Conservation (phyloP, 1,140 invertebrate genomes). For the Hestina assimilis region DNA sequence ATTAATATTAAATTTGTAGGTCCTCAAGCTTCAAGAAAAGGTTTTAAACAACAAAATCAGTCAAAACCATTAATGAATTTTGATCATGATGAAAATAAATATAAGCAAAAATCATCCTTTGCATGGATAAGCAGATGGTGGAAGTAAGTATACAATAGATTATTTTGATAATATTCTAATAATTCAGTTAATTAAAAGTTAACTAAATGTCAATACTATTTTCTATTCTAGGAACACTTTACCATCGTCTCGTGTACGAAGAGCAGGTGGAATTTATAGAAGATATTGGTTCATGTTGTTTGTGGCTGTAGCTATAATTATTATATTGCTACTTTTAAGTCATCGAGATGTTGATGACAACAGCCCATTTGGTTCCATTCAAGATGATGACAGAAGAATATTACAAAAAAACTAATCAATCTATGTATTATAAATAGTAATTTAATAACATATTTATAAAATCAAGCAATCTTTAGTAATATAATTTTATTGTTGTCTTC, state of each 20-base stretch:
- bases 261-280: conserved; percentile 60
- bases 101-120: conserved; percentile 72
- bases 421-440: conserved; percentile 18
- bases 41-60: conserved; percentile 48
- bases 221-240: conserved; percentile 52
- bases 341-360: conserved; percentile 56
- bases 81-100: conserved; percentile 73
- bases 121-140: conserved; percentile 71
- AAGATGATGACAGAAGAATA: conserved; percentile 63
- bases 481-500: conserved; percentile 31
- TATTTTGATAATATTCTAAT: too few species aligned
- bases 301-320: conserved; percentile 45
- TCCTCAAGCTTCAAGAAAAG: conserved; percentile 61
- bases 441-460: conserved; percentile 41
- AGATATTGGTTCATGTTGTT: conserved; percentile 64
- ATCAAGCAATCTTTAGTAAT: conserved; percentile 60
- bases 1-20: conserved; percentile 26
- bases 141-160: conserved; percentile 70
- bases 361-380: conserved; percentile 58
- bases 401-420: conserved; percentile 63
- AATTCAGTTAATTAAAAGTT: too few species aligned
- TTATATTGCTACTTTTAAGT: conserved; percentile 57
- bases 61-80: conserved; percentile 43
- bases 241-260: conserved; percentile 59
- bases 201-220: too few species aligned